Percentiles rank a stretch among this genome's conserved stretches.
phyloP scores from a whole-genome alignment of 2,797 vertebrate species.

The Podarcis lilfordi region DNA sequence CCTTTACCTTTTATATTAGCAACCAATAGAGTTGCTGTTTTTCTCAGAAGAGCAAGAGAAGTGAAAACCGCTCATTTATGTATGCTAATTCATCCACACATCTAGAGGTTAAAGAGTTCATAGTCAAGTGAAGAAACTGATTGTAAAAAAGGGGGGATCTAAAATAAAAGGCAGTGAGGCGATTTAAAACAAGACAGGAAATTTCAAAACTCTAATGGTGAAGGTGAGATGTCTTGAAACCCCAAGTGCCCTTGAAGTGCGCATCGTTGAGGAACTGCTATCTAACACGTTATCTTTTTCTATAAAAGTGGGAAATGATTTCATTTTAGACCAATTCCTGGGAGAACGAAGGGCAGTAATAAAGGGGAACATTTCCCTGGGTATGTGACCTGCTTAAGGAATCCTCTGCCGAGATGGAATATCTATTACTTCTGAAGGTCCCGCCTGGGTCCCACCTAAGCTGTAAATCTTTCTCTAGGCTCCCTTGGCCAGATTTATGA shows the following conservation, averaged over 20 bases:
- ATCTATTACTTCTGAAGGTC: constrained; percentile 20
- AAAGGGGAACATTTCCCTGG: not conserved
- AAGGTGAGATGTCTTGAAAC: not conserved
- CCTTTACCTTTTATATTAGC: too few relatives aligned
- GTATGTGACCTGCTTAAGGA: not conserved
- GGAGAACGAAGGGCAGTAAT: not conserved
- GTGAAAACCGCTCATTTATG: not conserved
- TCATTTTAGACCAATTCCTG: constrained; percentile 1
- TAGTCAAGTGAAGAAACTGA: not conserved
- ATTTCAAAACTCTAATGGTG: not conserved
- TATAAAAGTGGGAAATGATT: not conserved
- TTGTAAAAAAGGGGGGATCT: not conserved
- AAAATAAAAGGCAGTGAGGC: not conserved
- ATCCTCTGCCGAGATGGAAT: not conserved
- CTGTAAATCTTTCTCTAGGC: constrained; percentile 8
- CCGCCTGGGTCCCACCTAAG: not conserved
- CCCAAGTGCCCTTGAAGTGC: not conserved
- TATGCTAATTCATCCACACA: not conserved
- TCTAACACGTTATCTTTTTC: not conserved
- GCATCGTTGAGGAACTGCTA: not conserved
- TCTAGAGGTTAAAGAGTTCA: not conserved
- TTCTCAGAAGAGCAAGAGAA: not conserved
- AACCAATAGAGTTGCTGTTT: not conserved
- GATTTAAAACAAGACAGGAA: not conserved
- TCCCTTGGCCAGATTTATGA: constrained; percentile 50